These are phyloP conservation scores for Hippocampus comes DNA, from an alignment of 2,113 vertebrate genomes.

Conservation along the genomic window DNA sequence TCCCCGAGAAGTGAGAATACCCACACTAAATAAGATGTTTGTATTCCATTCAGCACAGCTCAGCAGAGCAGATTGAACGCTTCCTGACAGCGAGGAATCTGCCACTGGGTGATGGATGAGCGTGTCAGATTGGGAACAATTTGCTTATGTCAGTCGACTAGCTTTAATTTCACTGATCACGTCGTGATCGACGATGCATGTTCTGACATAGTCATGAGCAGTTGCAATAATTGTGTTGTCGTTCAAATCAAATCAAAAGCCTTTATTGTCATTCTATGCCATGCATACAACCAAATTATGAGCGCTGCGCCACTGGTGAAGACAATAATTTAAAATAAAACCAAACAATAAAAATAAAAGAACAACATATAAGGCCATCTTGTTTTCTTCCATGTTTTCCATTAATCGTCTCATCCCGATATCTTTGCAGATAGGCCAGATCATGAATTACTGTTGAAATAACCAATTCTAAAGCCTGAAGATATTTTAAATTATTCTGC, in stretches of 20 bases:
- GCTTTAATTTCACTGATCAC: slow-evolving; percentile 65
- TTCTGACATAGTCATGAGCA: slow-evolving; percentile 48
- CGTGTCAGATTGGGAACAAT: slow-evolving; percentile 67
- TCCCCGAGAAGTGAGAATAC: slow-evolving; percentile 9
- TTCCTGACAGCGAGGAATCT: slow-evolving; percentile 42
- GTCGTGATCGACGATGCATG: slow-evolving; percentile 49
- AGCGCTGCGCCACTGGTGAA: no score
- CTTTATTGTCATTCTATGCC: no score
- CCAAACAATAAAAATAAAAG: not conserved
- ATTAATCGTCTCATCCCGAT: no score
- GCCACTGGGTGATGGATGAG: slow-evolving; percentile 68
- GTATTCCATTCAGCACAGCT: slow-evolving; percentile 51
- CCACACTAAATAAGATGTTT: slow-evolving; percentile 29
- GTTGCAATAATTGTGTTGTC: slow-evolving; percentile 20
- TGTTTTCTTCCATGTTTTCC: no score
- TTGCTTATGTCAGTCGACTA: slow-evolving; percentile 69
- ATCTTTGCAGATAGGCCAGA: no score
- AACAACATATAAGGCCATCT: not conserved
- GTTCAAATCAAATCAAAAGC: no score
- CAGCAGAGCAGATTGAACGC: slow-evolving; percentile 53
- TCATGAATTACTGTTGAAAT: no score
- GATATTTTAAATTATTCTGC: no score
- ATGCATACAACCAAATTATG: no score
- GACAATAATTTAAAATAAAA: not conserved
- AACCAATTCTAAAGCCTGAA: no score